Evolutionary conservation across 2,797 vertebrate species (phyloP), one percentile per base, ranked within the genome.

Genomic region (Tangara arthus): DNA sequence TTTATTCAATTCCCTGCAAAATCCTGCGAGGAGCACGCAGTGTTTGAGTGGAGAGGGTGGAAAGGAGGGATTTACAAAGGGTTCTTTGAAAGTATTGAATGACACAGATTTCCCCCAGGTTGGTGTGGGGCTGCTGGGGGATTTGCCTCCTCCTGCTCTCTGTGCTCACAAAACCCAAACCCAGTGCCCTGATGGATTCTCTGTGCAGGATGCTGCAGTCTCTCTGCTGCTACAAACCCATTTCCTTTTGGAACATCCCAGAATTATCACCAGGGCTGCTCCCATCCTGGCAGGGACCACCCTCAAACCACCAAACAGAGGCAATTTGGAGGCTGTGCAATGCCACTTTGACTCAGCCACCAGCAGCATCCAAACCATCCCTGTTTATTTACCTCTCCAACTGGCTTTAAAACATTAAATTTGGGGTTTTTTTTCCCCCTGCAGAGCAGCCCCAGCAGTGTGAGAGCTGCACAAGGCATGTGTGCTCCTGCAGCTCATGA

Each of bases 401-500:
- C 7, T 3, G 2, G 0, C 3, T 65, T 19, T 28, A 20, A 44
- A 90, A 37, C 18, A 50, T 21, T 12, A 11, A 1, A 12, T 55
- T 27, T 27, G 34, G 53, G 44, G 37, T 30, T 42, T 42, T 82
- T 32, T 0, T 30, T 4, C 7, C 44, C 21, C 47, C 59, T 82
- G 77, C 90, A 95, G 85, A 50, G 3, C 18, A 75, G 56, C 20
- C 35, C 75, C 57, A 28, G 57, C 68, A 57, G 86, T 0, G 70
- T 30, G 22, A 61, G 37, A 93, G 93, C 96, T 97, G 96, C 96
- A 75, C 73, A 83, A 96, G 94, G 94, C 96, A 61, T 86, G 80
- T 82, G 84, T 94, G 96, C 97, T 96, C 41, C 93, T 95, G 97
- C 97, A 94, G 92, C 92, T 96, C 89, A 75, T 90, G 90, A 89